Evolutionary conservation across 2,888 invertebrate genomes (phyloP), one percentile per base, ranked within the genome.

Genomic region (Steromphala cineraria): DNA sequence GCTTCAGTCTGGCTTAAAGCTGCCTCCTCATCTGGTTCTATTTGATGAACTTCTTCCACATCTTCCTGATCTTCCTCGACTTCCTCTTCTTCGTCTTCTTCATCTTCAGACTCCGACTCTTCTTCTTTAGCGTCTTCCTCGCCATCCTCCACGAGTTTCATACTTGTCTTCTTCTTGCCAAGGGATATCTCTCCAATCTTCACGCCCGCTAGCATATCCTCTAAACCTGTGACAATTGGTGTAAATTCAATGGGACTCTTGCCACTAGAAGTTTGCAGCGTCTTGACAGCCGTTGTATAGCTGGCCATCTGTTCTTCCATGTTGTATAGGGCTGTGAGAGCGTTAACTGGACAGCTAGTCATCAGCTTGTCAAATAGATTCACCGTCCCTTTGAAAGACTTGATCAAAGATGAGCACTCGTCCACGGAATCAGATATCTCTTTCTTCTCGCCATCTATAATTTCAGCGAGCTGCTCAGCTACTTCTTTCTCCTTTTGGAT

Each of bases 401-500:
- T 31, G 17, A 56, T 77, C 36, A 77, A 55, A n/a, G 56, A 36
- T 17, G 31, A 24, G 36, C 55, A 53, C 19, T 77, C 77, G 19
- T 77, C 56, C 40, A 36, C n/a, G 17, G 55, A n/a, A 36, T 77
- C 77, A 31, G 36, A 28, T 1, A 56, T 17, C 19, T 3, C 36
- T 19, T 77, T 77, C 36, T 77, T 56, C 40, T 77, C 77, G 15
- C 36, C 36, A n/a, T 56, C 56, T n/a, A 77, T n/a, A 13, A 77
- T 55, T 8, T 77, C 55, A 19, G 53, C 36, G 17, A 77, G 77
- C 31, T 56, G 53, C 36, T 53, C 56, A 15, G 55, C 36, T 36
- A 77, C 55, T 5, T 77, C 77, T 24, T 77, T 77, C 24, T 77
- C 77, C 40, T 55, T 53, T 21, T 77, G 55, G n/a, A 77, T 77